Conservation (phyloP, 92 coral and sea anemone species). For the Nematostella vectensis region DNA sequence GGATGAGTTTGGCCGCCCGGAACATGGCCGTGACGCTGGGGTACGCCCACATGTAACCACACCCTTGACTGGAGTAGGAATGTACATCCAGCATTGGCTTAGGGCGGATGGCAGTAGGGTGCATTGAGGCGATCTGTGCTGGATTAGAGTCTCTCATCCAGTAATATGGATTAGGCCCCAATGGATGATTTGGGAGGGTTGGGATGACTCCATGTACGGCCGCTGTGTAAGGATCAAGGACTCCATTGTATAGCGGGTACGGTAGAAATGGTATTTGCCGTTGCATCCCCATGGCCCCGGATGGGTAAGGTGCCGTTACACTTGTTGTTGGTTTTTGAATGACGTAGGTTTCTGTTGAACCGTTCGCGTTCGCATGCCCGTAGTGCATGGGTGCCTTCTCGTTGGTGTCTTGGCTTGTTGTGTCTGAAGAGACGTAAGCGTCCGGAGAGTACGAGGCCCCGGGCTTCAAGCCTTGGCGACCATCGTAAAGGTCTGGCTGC, state of each 20-base stretch:
- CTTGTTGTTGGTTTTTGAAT: conserved; percentile 7
- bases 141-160: conserved; percentile 7
- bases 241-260: neutral
- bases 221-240: neutral
- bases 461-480: neutral
- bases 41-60: conserved; percentile 9
- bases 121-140: conserved; percentile 9
- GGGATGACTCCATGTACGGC: neutral
- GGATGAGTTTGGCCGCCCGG: conserved; percentile 46
- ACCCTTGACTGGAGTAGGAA: neutral
- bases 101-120: conserved; percentile 25
- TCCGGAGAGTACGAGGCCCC: neutral
- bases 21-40: conserved; percentile 54
- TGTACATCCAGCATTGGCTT: conserved; percentile 4
- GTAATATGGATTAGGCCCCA: conserved; percentile 5
- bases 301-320: neutral
- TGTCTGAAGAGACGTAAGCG: neutral
- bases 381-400: neutral
- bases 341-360: conserved; percentile 10
- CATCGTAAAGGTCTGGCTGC: neutral
- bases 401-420: neutral
- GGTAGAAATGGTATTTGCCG: neutral
- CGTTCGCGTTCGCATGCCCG: neutral
- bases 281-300: neutral
- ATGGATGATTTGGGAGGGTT: conserved; percentile 2